Base-by-base conservation (phyloP, 2,888 invertebrate species). In the Micoletzkya japonica region DNA sequence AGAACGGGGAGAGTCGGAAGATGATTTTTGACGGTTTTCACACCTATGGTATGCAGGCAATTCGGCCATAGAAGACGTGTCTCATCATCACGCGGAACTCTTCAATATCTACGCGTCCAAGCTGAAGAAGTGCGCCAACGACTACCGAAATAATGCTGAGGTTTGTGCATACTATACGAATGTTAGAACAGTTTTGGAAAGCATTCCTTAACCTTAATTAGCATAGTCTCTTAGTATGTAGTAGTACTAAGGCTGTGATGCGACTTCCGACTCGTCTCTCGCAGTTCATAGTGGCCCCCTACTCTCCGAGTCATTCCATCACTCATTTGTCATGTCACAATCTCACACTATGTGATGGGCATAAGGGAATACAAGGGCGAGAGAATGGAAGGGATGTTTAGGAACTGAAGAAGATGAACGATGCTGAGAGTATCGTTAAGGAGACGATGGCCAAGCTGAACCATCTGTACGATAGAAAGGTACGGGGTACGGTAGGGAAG, bases 371-470 rank as follows among this genome's bases (percentile, higher is more conserved):
- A n/a, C n/a, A n/a, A n/a, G n/a, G n/a, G n/a, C n/a, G n/a, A n/a
- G n/a, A n/a, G n/a, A n/a, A n/a, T n/a, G n/a, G n/a, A n/a, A n/a
- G n/a, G n/a, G n/a, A n/a, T n/a, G n/a, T 58, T 6, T 60, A 69
- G 69, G 50, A 59, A 36, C 50, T 69, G n/a, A 24, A 30, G 10
- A 60, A 59, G 60, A 69, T 69, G 30, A n/a, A 30, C n/a, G 69
- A 69, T 3, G 59, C 59, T 14, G 69, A 69, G 59, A 58, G 52
- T 26, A 20, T 6, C 7, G 69, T 69, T 50, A 34, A 56, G 3
- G 69, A 69, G 54, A 37, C 37, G 28, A 60, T 59, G 60, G 26
- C 17, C n/a, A 34, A 60, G 20, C 34, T 69, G 37, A 26, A 37
- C 28, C 32, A 34, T 34, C 37, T 69, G 14, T 36, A 60, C 7